phyloP scores from a whole-genome alignment of 2,888 invertebrate genomes.

The Steinernema carpocapsae region DNA sequence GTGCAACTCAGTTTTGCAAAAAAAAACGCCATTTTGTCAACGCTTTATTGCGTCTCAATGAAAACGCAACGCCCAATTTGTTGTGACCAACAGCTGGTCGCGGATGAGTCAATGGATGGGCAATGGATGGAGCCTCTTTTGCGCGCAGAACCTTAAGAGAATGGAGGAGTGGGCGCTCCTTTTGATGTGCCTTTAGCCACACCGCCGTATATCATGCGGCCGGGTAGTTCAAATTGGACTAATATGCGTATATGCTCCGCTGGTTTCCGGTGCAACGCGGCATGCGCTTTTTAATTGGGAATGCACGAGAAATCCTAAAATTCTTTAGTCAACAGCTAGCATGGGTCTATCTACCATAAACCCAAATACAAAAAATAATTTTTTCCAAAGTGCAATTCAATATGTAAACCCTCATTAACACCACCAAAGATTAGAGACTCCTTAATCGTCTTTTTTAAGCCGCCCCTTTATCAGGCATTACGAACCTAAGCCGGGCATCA shows the following conservation, averaged over 20 bases:
- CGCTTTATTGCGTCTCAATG: slow-evolving; percentile 29
- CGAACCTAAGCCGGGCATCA: too few relatives aligned
- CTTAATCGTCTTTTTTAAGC: too few relatives aligned
- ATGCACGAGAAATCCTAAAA: too few relatives aligned
- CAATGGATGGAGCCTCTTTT: not conserved
- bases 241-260: slow-evolving; percentile 19
- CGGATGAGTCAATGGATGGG: not conserved
- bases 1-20: not conserved
- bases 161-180: not conserved
- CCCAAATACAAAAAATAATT: too few relatives aligned
- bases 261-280: not conserved
- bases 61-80: slow-evolving; percentile 35
- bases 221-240: slow-evolving; percentile 31
- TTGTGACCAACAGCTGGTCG: slow-evolving; percentile 35
- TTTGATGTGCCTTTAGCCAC: slow-evolving; percentile 19
- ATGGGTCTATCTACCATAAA: too few relatives aligned
- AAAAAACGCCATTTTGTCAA: slow-evolving; percentile 29
- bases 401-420: too few relatives aligned
- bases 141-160: slow-evolving; percentile 18
- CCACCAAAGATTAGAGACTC: too few relatives aligned
- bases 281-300: too few relatives aligned
- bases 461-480: too few relatives aligned
- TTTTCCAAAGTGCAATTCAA: too few relatives aligned
- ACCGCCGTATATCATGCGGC: slow-evolving; percentile 27
- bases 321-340: too few relatives aligned